Evolutionary conservation across 2,113 vertebrate genomes (phyloP).

Genomic region (Orycteropus afer): DNA sequence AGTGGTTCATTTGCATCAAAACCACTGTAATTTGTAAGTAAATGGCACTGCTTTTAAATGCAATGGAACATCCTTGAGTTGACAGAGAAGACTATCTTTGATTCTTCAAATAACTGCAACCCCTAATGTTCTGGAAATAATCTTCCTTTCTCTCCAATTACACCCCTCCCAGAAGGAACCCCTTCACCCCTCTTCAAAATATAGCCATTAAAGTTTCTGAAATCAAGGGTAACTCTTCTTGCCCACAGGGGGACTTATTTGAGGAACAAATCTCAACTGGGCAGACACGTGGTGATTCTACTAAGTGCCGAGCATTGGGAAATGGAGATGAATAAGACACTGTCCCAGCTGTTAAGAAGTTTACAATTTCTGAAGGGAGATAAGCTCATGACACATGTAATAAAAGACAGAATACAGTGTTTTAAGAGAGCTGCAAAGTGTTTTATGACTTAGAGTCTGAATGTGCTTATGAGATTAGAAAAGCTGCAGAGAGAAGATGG

Average conservation of each 20-base stretch:
- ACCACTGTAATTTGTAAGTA: conserved; percentile 72
- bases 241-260: not conserved
- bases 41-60: conserved; percentile 70
- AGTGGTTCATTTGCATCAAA: conserved; percentile 66
- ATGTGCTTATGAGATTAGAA: not conserved
- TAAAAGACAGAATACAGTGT: not conserved
- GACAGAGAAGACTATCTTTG: conserved; percentile 47
- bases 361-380: not conserved
- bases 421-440: not conserved
- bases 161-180: not conserved
- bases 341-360: not conserved
- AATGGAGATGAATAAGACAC: not conserved
- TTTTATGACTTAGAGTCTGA: not conserved
- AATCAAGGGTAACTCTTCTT: not conserved
- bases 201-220: not conserved
- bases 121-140: conserved; percentile 64
- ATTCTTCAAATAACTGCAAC: conserved; percentile 63
- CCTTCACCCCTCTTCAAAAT: conserved; percentile 34
- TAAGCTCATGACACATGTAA: not conserved
- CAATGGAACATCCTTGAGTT: conserved; percentile 47
- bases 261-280: not conserved
- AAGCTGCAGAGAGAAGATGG: not conserved
- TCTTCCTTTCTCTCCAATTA: conserved; percentile 55
- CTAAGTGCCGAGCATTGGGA: not conserved
- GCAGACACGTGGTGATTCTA: not conserved